Base-by-base conservation (phyloP, 2,797 vertebrate genomes). In the Champsocephalus gunnari region DNA sequence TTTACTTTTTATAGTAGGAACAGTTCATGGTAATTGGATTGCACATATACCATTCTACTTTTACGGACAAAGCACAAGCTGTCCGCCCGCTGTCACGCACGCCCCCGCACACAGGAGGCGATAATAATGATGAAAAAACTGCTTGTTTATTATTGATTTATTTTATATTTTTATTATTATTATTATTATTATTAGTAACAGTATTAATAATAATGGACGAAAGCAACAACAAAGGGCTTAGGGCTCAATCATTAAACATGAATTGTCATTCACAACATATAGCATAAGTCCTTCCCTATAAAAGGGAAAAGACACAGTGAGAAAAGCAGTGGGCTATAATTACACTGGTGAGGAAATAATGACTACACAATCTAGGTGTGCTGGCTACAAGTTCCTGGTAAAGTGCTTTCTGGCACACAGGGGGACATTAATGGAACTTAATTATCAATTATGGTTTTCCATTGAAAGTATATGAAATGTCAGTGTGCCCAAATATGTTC, bases 261-360 rank as follows among this genome's bases (percentile, higher is more conserved):
- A 41, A 34, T 44, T 57, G n/a, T 51, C 21, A 70, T 17, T 44
- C 41, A 17, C 9, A 16, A 21, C 50, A 45, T 38, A 38, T 7
- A 38, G 34, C 34, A 38, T 9, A 38, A 38, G 34, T 38, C 34
- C 34, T 50, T 50, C 38, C 9, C 9, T 34, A 44, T 16, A 19
- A 24, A 24, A 24, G 5, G 4, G 9, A 21, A 56, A 14, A 38
- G 12, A 48, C 28, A 12, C 11, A 50, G 44, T 59, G 28, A 32
- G 14, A 59, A 45, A 67, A 50, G 28, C 7, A 13, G 4, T 21
- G 5, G 28, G 28, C 28, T 28, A 12, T 34, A 24, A 68, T 45
- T n/a, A 43, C 53, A 65, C 44, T 43, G 51, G 58, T 21, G 66
- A 65, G 12, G n/a, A 49, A 8, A 49, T 44, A 4, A 55, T 72